Evolutionary conservation across 2,888 invertebrate genomes (phyloP).

Genomic region (Eristalis tenax): DNA sequence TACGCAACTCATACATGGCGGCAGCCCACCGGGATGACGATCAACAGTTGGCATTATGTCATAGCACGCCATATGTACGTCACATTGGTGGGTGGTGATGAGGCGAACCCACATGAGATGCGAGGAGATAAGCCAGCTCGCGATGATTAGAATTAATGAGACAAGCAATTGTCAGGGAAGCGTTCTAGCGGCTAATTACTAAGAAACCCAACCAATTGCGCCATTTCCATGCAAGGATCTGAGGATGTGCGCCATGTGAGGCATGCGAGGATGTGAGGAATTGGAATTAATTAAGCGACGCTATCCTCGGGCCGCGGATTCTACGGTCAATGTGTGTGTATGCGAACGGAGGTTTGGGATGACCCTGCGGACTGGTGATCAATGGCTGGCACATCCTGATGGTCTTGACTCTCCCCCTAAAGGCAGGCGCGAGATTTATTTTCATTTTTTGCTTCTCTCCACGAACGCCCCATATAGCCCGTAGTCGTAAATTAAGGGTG

Average conservation of each 20-base stretch:
- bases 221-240: constrained; percentile 39
- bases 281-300: constrained; percentile 64
- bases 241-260: background rate
- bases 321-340: background rate
- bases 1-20: constrained; percentile 33
- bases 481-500: constrained; percentile 50
- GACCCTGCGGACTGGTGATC: constrained; percentile 55
- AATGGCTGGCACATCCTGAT: constrained; percentile 41
- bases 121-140: constrained; percentile 68
- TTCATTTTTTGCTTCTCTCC: background rate
- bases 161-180: constrained; percentile 72
- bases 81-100: constrained; percentile 24
- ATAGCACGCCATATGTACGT: constrained; percentile 40
- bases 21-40: constrained; percentile 23
- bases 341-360: background rate
- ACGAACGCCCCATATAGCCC: background rate
- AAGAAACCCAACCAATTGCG: constrained; percentile 63
- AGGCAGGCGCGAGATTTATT: background rate
- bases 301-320: constrained; percentile 46
- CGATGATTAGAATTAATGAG: constrained; percentile 72
- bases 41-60: constrained; percentile 66
- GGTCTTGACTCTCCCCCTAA: constrained; percentile 8
- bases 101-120: constrained; percentile 57
- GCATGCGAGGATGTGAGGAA: constrained; percentile 9
- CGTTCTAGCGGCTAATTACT: constrained; percentile 70